phyloP scores from a whole-genome alignment of 2,888 invertebrate species.

The Linnaemya tessellans region DNA sequence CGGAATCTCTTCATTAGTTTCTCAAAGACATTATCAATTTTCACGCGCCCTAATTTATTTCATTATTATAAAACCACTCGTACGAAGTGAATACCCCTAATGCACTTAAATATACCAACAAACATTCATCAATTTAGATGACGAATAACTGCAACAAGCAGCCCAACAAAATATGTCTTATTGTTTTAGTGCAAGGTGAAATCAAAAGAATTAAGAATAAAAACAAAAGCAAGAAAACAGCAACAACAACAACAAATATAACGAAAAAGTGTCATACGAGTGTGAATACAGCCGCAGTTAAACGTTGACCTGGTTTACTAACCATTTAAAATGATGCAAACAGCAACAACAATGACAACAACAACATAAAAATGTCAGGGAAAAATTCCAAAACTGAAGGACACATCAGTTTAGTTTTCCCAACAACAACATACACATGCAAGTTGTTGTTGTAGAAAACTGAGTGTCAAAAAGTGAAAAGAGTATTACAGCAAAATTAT shows the following conservation, averaged over 20 bases:
- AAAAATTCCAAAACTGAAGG: conserved; percentile 56
- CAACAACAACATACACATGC: background rate
- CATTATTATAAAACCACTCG: no score
- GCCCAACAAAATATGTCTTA: conserved; percentile 2
- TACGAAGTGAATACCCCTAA: background rate
- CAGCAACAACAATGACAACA: conserved; percentile 6
- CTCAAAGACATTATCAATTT: background rate
- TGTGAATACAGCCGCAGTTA: conserved; percentile 40
- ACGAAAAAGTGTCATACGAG: conserved; percentile 32
- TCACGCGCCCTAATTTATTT: no score
- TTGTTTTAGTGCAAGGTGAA: conserved; percentile 38
- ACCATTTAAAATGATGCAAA: conserved; percentile 38
- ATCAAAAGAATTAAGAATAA: conserved; percentile 24
- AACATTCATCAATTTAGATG: conserved; percentile 10
- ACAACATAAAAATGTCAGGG: conserved; percentile 57
- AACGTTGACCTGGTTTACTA: conserved; percentile 69
- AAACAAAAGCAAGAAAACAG: conserved; percentile 24
- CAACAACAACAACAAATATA: no score
- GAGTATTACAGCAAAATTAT: background rate
- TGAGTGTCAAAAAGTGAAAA: background rate
- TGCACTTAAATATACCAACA: background rate
- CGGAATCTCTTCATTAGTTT: no score
- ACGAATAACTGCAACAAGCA: background rate
- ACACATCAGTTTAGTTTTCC: conserved; percentile 19
- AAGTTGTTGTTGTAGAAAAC: conserved; percentile 21